Conservation (phyloP, 2,113 vertebrate genomes). For the Bostrychus sinensis region DNA sequence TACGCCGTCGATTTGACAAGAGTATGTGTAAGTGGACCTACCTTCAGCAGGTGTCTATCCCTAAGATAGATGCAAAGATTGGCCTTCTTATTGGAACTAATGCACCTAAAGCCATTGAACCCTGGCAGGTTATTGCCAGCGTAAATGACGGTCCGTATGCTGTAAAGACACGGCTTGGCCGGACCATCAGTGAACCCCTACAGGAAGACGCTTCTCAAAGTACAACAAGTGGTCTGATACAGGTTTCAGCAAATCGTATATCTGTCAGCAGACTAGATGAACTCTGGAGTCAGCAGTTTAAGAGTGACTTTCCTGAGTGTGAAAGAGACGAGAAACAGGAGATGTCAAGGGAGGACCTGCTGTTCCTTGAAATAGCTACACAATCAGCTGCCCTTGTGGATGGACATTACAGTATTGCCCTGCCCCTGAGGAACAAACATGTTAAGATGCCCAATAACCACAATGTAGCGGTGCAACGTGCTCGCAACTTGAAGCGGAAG, state of each 20-base stretch:
- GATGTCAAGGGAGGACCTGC: background rate
- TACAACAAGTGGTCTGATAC: background rate
- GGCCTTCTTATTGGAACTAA: slow-evolving; percentile 1
- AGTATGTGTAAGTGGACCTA: background rate
- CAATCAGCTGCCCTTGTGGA: background rate
- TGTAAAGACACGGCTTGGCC: background rate
- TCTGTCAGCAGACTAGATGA: background rate
- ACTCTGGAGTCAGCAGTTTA: background rate
- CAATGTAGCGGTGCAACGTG: no score
- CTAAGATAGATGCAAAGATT: no score
- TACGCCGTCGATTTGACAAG: no score
- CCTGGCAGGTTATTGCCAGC: background rate
- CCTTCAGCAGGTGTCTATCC: background rate
- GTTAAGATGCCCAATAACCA: background rate
- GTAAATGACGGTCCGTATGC: background rate
- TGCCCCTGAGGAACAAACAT: background rate
- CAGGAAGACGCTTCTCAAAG: background rate
- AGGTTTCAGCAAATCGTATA: background rate
- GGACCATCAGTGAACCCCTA: background rate
- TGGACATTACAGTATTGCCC: background rate
- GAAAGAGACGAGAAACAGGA: background rate
- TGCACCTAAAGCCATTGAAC: background rate
- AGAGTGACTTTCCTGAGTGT: background rate
- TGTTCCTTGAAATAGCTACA: background rate
- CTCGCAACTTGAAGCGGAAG: no score